Conservation (phyloP, 2,797 vertebrate species). For the Paguma larvata region DNA sequence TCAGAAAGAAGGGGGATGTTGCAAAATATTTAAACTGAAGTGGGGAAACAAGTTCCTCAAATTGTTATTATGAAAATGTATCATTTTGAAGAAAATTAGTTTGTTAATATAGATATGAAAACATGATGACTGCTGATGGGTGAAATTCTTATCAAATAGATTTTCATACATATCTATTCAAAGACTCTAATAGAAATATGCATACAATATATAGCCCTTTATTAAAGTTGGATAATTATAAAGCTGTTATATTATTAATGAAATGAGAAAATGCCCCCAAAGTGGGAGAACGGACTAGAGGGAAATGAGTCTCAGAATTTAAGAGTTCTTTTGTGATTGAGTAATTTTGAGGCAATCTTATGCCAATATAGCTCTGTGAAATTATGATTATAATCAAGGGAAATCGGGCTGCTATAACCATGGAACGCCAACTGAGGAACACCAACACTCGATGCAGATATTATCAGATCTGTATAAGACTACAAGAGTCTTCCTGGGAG, state of each 20-base stretch:
- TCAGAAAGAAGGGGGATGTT: background rate
- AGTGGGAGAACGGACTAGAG: background rate
- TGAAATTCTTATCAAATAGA: background rate
- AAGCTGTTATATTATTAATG: background rate
- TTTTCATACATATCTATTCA: background rate
- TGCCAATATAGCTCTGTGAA: background rate
- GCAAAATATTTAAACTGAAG: background rate
- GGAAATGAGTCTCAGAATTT: background rate
- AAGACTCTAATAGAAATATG: background rate
- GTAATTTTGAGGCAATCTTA: conserved; percentile 1
- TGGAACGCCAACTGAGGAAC: background rate
- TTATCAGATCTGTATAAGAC: background rate
- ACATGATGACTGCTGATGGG: background rate
- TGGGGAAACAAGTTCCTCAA: background rate
- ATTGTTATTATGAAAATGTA: background rate
- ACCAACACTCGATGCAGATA: background rate
- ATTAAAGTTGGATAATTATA: conserved; percentile 25
- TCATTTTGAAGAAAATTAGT: conserved; percentile 20
- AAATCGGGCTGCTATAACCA: background rate
- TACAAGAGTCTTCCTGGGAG: background rate
- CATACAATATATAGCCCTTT: background rate
- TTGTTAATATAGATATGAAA: background rate
- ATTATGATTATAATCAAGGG: background rate
- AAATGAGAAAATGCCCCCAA: background rate
- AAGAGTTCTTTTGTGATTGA: background rate